phyloP scores from a whole-genome alignment of 2,113 vertebrate genomes.

The Coreoperca whiteheadi region DNA sequence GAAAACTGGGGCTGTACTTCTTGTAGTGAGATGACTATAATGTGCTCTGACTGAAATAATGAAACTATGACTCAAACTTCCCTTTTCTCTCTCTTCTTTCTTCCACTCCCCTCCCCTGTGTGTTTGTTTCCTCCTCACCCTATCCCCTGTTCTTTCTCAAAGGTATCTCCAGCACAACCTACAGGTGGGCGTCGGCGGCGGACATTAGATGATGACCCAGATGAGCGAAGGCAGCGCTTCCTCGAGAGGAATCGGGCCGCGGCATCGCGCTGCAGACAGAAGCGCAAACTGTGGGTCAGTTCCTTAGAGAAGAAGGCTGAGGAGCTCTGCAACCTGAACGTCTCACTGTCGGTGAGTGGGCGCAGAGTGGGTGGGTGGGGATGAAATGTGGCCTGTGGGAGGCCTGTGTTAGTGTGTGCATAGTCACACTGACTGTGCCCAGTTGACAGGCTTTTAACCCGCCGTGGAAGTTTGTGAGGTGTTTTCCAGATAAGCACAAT shows the following conservation, averaged over 20 bases:
- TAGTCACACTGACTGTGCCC: neutral
- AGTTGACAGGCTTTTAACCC: slow-evolving; percentile 12
- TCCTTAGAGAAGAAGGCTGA: slow-evolving; percentile 97
- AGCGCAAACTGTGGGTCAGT: slow-evolving; percentile 95
- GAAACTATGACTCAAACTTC: slow-evolving; percentile 75
- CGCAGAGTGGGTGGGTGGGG: slow-evolving; percentile 21
- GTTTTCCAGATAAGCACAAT: slow-evolving; percentile 18
- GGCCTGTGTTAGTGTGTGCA: slow-evolving; percentile 5
- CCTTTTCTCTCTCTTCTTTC: slow-evolving; percentile 43
- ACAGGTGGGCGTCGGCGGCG: slow-evolving; percentile 92
- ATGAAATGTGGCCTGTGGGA: neutral
- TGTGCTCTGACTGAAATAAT: slow-evolving; percentile 52
- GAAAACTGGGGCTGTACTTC: slow-evolving; percentile 23
- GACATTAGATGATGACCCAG: slow-evolving; percentile 92
- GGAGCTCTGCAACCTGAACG: slow-evolving; percentile 93
- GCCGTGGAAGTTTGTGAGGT: slow-evolving; percentile 28
- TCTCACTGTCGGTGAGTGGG: slow-evolving; percentile 93
- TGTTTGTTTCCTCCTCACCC: slow-evolving; percentile 35
- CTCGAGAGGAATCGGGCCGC: slow-evolving; percentile 96
- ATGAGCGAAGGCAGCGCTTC: slow-evolving; percentile 95
- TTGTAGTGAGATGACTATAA: slow-evolving; percentile 29
- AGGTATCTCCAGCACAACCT: slow-evolving; percentile 97
- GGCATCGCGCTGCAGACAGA: slow-evolving; percentile 96
- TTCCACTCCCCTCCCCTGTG: slow-evolving; percentile 14
- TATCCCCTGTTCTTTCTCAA: neutral